Percentiles rank a stretch among this genome's conserved stretches.
phyloP scores from a whole-genome alignment of 2,797 vertebrate genomes.

The Brachyrhaphis roseni region DNA sequence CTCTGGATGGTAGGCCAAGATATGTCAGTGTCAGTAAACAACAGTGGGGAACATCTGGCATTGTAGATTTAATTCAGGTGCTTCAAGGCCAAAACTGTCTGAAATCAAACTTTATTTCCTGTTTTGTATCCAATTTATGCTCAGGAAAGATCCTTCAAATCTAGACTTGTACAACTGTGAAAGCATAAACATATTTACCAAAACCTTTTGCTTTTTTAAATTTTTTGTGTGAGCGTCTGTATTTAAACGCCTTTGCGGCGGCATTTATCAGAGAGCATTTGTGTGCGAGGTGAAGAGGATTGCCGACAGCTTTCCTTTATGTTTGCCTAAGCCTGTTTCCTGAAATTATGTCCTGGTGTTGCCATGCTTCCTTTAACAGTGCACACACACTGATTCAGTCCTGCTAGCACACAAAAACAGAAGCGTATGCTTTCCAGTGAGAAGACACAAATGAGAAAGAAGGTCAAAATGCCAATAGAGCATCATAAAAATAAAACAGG shows the following conservation, averaged over 20 bases:
- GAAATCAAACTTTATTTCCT: not conserved
- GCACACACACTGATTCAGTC: slow-evolving; percentile 22
- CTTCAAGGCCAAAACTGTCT: not conserved
- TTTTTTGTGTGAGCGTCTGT: not conserved
- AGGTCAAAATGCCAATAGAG: slow-evolving; percentile 29
- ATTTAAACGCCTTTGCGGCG: not conserved
- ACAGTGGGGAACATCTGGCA: not conserved
- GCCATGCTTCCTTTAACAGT: slow-evolving; percentile 53
- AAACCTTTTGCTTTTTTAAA: not conserved
- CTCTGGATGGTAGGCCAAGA: too few relatives aligned
- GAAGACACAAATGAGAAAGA: slow-evolving; percentile 20
- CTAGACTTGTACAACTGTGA: not conserved
- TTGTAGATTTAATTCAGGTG: not conserved
- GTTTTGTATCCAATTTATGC: slow-evolving; percentile 11
- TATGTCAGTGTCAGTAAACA: not conserved
- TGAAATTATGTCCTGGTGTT: slow-evolving; percentile 69
- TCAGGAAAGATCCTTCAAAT: not conserved
- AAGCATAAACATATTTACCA: too few relatives aligned
- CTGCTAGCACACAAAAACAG: slow-evolving; percentile 18
- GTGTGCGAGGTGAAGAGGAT: slow-evolving; percentile 5
- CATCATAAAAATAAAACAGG: slow-evolving; percentile 3
- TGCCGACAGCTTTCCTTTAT: slow-evolving; percentile 71
- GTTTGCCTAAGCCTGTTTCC: slow-evolving; percentile 72
- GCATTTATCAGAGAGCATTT: slow-evolving; percentile 7
- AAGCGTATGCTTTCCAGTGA: not conserved